phyloP scores from a whole-genome alignment of 92 coral and sea anemone genomes.

The Blastomussa wellsi region DNA sequence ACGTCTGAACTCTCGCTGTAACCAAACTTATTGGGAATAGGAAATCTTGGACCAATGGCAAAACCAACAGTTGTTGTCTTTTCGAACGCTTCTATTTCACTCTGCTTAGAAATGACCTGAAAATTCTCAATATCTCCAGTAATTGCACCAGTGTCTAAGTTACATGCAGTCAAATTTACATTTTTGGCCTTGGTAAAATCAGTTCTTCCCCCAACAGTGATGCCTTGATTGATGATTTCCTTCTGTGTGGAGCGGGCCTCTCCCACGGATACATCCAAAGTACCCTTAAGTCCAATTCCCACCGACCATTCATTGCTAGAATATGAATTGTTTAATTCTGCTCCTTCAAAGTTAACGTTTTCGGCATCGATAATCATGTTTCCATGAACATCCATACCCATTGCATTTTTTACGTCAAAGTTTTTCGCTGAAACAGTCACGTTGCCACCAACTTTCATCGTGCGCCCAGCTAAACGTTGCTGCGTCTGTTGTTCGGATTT shows the following conservation, averaged over 20 bases:
- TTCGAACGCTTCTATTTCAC: slow-evolving; percentile 53
- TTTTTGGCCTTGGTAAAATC: slow-evolving; percentile 44
- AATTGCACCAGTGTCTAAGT: slow-evolving; percentile 50
- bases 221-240: slow-evolving; percentile 53
- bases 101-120: slow-evolving; percentile 46
- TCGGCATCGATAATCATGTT: slow-evolving; percentile 53
- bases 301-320: slow-evolving; percentile 49
- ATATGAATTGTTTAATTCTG: slow-evolving; percentile 47
- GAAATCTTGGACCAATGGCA: slow-evolving; percentile 46
- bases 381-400: slow-evolving; percentile 54
- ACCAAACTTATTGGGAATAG: slow-evolving; percentile 60
- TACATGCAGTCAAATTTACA: slow-evolving; percentile 55
- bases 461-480: slow-evolving; percentile 56
- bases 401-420: slow-evolving; percentile 62
- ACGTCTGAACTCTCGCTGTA: slow-evolving; percentile 38
- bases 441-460: slow-evolving; percentile 47
- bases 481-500: slow-evolving; percentile 25
- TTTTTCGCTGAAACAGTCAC: slow-evolving; percentile 42
- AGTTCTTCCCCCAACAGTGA: slow-evolving; percentile 55
- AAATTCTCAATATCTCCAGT: slow-evolving; percentile 57
- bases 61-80: slow-evolving; percentile 56
- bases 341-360: slow-evolving; percentile 61
- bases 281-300: slow-evolving; percentile 26
- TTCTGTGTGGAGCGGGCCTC: slow-evolving; percentile 48
- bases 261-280: slow-evolving; percentile 36